Evolutionary conservation across 2,888 invertebrate species (phyloP).

Genomic region (Danaus chrysippus): DNA sequence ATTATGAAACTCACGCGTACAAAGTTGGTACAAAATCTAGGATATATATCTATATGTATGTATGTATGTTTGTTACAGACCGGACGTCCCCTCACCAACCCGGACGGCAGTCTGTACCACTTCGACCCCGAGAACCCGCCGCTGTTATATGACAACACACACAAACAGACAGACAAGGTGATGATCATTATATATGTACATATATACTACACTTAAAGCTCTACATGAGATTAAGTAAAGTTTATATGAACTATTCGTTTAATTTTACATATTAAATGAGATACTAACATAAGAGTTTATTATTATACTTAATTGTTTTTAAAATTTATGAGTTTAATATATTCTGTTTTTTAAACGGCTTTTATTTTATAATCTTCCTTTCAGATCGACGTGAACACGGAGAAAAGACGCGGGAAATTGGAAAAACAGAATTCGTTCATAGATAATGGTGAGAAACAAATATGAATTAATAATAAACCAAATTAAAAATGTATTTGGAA

Average conservation of each 20-base stretch:
- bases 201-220: too few relatives aligned
- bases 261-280: too few relatives aligned
- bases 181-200: background rate
- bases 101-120: slow-evolving; percentile 87
- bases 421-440: slow-evolving; percentile 73
- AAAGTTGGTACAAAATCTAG: too few relatives aligned
- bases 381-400: slow-evolving; percentile 51
- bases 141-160: slow-evolving; percentile 42
- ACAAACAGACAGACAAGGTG: slow-evolving; percentile 10
- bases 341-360: too few relatives aligned
- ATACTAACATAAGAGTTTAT: too few relatives aligned
- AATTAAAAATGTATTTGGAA: background rate
- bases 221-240: too few relatives aligned
- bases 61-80: slow-evolving; percentile 67
- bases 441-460: slow-evolving; percentile 50
- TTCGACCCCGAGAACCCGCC: slow-evolving; percentile 87
- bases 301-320: too few relatives aligned
- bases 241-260: too few relatives aligned
- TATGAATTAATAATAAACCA: background rate
- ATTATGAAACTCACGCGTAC: too few relatives aligned
- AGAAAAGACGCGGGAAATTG: slow-evolving; percentile 62
- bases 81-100: slow-evolving; percentile 86
- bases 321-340: too few relatives aligned
- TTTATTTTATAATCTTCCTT: background rate
- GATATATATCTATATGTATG: too few relatives aligned